Base-by-base conservation (phyloP, 2,113 vertebrate genomes). In the Onychorhynchus coronatus region DNA sequence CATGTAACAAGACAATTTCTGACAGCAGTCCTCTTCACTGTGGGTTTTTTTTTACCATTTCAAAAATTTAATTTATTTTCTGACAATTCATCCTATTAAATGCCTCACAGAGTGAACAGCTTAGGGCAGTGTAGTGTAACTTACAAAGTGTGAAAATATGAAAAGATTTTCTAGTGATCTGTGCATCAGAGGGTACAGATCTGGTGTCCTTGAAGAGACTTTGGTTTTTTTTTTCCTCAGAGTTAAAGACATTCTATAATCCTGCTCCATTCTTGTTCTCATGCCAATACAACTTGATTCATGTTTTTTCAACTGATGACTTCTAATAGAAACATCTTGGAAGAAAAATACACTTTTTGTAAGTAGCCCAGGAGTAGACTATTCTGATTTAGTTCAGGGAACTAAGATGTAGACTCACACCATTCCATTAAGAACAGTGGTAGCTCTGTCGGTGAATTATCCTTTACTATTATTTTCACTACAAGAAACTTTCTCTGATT, bases 151-250 rank as follows among this genome's bases (percentile, higher is more conserved):
- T 21, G 30, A 78, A 77, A 73, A 73, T 35, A 37, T 11, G 19
- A 72, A 41, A 67, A 62, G 16, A 62, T 41, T 53, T 89, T 58
- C 47, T 72, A 68, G 49, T 46, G 9, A 7, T 63, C 53, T 66
- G 18, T 77, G 41, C 16, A 49, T 68, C 14, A 53, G 66, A 74
- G 14, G n/a, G 15, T 6, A 63, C 76, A 78, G 11, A 53, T 42
- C 27, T 44, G 8, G 5, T 67, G 24, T 58, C 37, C 50, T 78
- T 53, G 42, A 73, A 53, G 37, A 73, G 16, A 37, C 1, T 52
- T 15, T n/a, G 55, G 4, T 0, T n/a, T 9, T 0, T 14, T 82
- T 24, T 82, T 24, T 22, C 7, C 53, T 41, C 31, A 27, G 37
- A 73, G 37, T 35, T 85, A 49, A 81, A 85, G 44, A 24, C 22